Base-by-base conservation (phyloP, 2,797 vertebrate genomes). In the Molossus molossus region DNA sequence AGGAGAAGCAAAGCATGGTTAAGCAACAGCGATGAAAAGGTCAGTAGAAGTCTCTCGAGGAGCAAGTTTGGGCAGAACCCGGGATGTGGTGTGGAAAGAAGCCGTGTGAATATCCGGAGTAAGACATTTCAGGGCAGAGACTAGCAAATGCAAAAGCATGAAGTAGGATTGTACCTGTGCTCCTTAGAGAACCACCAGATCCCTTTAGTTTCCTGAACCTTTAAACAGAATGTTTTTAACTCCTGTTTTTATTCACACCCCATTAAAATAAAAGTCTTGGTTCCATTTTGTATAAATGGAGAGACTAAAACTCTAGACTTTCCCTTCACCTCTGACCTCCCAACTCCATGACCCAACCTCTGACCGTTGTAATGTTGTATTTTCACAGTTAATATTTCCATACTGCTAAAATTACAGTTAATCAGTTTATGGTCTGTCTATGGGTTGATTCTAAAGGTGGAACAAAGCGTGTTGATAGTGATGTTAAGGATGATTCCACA, bases 361-460 rank as follows among this genome's bases (percentile, higher is more conserved):
- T 75, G 90, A 69, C 27, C 20, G 3, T 9, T 70, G 92, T 58
- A 50, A 25, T 70, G 40, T 27, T 33, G 1, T 37, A 5, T 69
- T 60, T 82, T 83, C 29, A 53, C 6, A 27, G 25, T 55, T 62
- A 57, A 27, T 23, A 37, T 53, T 69, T 70, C 53, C n/a, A 6
- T 72, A 89, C 14, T 73, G 79, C 27, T 55, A 5, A 25, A 87
- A 27, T 83, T 20, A 45, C 6, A 73, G 9, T 72, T 64, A 67
- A 82, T 94, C 92, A 20, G 14, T 40, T 87, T 45, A 48, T 91
- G 25, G 84, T 57, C 69, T 91, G n/a, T 64, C 27, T 69, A 20
- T 50, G 9, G 67, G 4, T 75, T 69, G 9, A 73, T 87, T 84
- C 58, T 69, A 53, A 57, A 80, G 37, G 60, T 23, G 67, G 23